Evolutionary conservation across 92 coral and sea anemone genomes (phyloP), one percentile per base, ranked within the genome.

Genomic region (Anthopleura xanthogrammica): DNA sequence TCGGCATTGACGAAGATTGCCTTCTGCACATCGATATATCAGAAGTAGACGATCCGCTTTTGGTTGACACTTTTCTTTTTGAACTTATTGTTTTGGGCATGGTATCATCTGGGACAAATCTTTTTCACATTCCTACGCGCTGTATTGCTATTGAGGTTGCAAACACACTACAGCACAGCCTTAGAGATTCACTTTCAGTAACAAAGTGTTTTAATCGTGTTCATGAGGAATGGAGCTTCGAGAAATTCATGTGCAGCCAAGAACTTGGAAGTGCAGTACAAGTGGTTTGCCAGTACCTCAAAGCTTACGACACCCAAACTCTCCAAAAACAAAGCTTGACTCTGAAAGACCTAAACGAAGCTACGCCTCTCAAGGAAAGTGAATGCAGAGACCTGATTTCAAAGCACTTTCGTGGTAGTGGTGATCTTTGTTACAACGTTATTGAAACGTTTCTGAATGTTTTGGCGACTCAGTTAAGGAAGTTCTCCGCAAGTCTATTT

Each of bases 231-330:
- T 85, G 92, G 91, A 66, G 80, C 77, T 93, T 86, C 90, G 24
- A 60, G 19, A 71, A 89, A 39, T 84, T 90, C 22, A 77, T 89
- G 8, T 89, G 89, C 83, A 93, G 97, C 84, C 78, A 81, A 60
- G 94, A 93, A 77, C 78, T 29, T 58, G 85, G 87, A 71, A 93
- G 94, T 75, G 83, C 82, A 54, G 58, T 91, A 23, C 97, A 93
- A 76, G 86, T 93, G 19, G 97, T 93, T 66, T 93, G 97, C 86
- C 92, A 91, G 56, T 93, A 93, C 83, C 88, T 93, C 64, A 55
- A 89, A 52, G 91, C 89, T 13, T 83, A 88, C n/a, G 94, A 91
- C 13, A 75, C 48, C 43, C 78, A 84, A 43, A 85, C 46, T 23
- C 86, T 93, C 1, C 93, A 93, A 81, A 84, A 82, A 41, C 60